Percentiles rank a stretch among this genome's conserved stretches.
These are phyloP conservation scores for Phaetusa simplex DNA, from an alignment of 2,113 vertebrate genomes.

Conservation along the genomic window DNA sequence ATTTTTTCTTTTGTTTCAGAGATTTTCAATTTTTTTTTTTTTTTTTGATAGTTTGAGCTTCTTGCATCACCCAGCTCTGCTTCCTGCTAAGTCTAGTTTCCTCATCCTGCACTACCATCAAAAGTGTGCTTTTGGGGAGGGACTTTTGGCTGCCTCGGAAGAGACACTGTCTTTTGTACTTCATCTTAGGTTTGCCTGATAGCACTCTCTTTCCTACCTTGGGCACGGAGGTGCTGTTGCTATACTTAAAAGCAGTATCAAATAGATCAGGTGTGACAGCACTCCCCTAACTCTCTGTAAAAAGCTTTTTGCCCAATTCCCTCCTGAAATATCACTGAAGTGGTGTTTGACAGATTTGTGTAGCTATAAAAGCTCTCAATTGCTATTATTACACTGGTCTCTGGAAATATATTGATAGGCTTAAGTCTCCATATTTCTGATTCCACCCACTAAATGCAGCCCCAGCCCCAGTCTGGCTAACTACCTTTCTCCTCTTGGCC, in stretches of 20 bases:
- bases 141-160: not conserved
- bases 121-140: not conserved
- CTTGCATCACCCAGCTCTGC: not conserved
- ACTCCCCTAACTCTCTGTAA: not conserved
- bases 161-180: not conserved
- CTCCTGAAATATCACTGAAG: not conserved
- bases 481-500: not conserved
- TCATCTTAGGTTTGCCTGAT: not conserved
- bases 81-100: not conserved
- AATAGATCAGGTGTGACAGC: not conserved
- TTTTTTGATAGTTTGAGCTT: not conserved
- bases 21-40: not conserved
- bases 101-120: not conserved
- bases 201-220: not conserved
- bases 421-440: not conserved
- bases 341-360: constrained; percentile 29
- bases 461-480: not conserved
- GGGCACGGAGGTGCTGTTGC: not conserved
- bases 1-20: not conserved
- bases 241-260: not conserved
- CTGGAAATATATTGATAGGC: not conserved
- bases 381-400: not conserved
- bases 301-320: constrained; percentile 10
- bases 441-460: not conserved
- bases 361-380: constrained; percentile 23